Base-by-base conservation (phyloP, 1,140 invertebrate species). In the Goniozus legneri region DNA sequence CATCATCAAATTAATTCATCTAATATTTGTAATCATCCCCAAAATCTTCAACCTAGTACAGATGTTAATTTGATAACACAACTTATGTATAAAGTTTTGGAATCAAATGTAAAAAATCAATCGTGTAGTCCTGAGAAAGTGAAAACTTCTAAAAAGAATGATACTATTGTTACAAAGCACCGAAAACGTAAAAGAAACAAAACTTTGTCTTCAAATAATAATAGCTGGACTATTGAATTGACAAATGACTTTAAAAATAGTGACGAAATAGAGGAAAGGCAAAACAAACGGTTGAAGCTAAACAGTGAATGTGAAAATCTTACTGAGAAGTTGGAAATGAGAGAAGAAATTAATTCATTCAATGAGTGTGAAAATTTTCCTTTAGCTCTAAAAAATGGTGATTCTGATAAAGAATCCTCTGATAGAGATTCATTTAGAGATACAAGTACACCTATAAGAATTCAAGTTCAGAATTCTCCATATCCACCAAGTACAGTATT, bases 1-100 rank as follows among this genome's bases (percentile, higher is more conserved):
- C n/a, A n/a, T n/a, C n/a, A n/a, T n/a, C n/a, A n/a, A n/a, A n/a
- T n/a, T n/a, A n/a, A n/a, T n/a, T n/a, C n/a, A n/a, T n/a, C n/a
- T n/a, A n/a, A n/a, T n/a, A n/a, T n/a, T n/a, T 44, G 21, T 38
- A 13, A 36, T 33, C 32, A 44, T 19, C 20, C 40, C 20, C 41
- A 41, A 22, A 34, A 42, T 35, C 38, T 47, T 34, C 32, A 47
- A 18, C 41, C 43, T 22, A 18, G 42, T 6, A 13, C 47, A 14
- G 3, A 33, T 6, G 32, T 4, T 8, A 33, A 33, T 14, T 14
- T n/a, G 13, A 33, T 33, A 4, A n/a, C 14, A 13, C 6, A 10
- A 4, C 6, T n/a, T 8, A 3, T 33, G 4, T 8, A 4, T 14
- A 10, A 10, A n/a, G 4, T n/a, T 33, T 14, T 14, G 8, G 14